Evolutionary conservation across 1,140 invertebrate species (phyloP), one percentile per base, ranked within the genome.

Genomic region (Eubasilissa regina): DNA sequence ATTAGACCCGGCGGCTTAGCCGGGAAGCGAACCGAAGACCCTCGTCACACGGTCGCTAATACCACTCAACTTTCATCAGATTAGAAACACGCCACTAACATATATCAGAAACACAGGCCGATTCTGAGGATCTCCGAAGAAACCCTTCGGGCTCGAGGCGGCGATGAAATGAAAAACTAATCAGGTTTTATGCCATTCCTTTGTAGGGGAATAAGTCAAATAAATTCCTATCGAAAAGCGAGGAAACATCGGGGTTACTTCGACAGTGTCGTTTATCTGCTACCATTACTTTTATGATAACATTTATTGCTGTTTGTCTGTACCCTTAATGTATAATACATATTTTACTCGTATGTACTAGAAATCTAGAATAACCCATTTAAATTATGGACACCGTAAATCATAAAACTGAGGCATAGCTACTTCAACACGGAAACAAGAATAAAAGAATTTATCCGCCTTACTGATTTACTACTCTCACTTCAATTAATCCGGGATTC

Each of bases 51-150:
- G 64, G 62, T 58, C 73, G 72, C 77, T 81, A 81, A 81, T 81
- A 81, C 80, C 80, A 66, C 80, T 81, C 80, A 81, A 76, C 62
- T 81, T 72, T 70, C 55, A 81, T 81, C 80, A 81, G 80, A 81
- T 81, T 81, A 81, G 70, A 60, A 58, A 51, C 48, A 51, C 10
- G 25, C 35, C 35, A 25, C 19, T 64, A 64, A 43, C 60, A 21
- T n/a, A 35, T 35, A 64, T 64, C 60, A 7, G 60, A 43, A n/a
- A 43, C 21, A 7, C 19, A n/a, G n/a, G 19, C 60, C 19, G 60
- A 13, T 11, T 64, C 60, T 21, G 17, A 21, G 55, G 55, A 64
- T 64, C 19, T 64, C 60, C 35, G 19, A 3, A n/a, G 13, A 64
- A 21, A n/a, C n/a, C 21, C 44, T 47, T 44, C n/a, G 44, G 15